Evolutionary conservation across 2,113 vertebrate species (phyloP), one percentile per base, ranked within the genome.

Genomic region (Antigone vipio): DNA sequence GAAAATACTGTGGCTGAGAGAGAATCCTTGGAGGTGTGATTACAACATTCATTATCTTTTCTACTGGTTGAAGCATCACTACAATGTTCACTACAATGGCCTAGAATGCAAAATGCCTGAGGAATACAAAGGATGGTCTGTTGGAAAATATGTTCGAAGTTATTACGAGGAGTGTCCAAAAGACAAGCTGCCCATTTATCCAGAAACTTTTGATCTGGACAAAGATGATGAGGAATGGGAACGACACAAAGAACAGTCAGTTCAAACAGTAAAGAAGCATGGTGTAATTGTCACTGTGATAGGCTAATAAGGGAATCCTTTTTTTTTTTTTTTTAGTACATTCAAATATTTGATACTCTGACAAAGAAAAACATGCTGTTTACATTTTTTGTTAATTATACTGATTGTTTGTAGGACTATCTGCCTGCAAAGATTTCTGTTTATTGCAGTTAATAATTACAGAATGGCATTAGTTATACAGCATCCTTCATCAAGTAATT

Each of bases 11-110:
- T 98, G 96, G 85, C 98, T 99, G 69, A 98, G 97, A 90, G 98
- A 98, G 34, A 99, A 99, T 93, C 99, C 98, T 47, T 99, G 99
- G 99, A 97, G 98, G 96, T 99, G 99, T 73, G 99, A 99, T 97
- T 99, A 99, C 97, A 99, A 99, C 97, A 99, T 99, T 94, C 99
- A 99, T 97, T 99, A 99, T 96, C 98, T 99, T 97, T 98, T 99
- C 97, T 99, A 99, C 97, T 99, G 99, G 99, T 96, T 99, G 85
- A 99, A 99, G 93, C 99, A 99, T 80, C 99, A 99, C 93, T 99
- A 99, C 17, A 98, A 98, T 0, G 99, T 99, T 59, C 97, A 97
- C 62, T 98, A 99, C 96, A 98, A 93, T 2, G 99, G 99, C 59
- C 98, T 99, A 80, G 98, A 98, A 93, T 99, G 99, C 97, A 98